These are phyloP conservation scores for Fregetta grallaria DNA, from an alignment of 2,113 vertebrate species.

Conservation along the genomic window DNA sequence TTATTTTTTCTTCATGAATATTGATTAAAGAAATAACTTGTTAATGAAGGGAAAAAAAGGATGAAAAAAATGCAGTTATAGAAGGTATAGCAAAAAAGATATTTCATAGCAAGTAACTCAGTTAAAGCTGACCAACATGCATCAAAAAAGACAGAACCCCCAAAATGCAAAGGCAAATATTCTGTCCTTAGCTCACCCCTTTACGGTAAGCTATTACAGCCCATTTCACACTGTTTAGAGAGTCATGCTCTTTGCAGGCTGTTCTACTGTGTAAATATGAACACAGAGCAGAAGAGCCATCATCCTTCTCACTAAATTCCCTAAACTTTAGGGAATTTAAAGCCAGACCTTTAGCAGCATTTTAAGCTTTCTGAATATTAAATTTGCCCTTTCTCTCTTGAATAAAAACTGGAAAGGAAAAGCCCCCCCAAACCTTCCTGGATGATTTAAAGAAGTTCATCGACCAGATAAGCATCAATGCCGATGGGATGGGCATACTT, in stretches of 20 bases:
- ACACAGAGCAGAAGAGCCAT: background rate
- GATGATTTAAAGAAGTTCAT: background rate
- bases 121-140: background rate
- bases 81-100: background rate
- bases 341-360: slow-evolving; percentile 15
- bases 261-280: background rate
- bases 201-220: background rate
- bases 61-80: background rate
- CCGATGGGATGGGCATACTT: background rate
- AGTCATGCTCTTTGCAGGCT: background rate
- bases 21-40: background rate
- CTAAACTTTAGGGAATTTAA: slow-evolving; percentile 46
- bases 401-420: background rate
- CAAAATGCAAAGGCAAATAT: background rate
- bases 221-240: slow-evolving; percentile 20
- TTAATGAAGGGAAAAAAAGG: background rate
- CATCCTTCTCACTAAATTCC: background rate
- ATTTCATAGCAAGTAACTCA: background rate
- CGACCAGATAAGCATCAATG: background rate
- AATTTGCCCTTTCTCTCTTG: slow-evolving; percentile 2
- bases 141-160: background rate
- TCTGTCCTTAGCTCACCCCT: slow-evolving; percentile 33
- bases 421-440: background rate
- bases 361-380: background rate
- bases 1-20: background rate